Evolutionary conservation across 2,888 invertebrate genomes (phyloP), one percentile per base, ranked within the genome.

Genomic region (Eupithecia pulchellata): DNA sequence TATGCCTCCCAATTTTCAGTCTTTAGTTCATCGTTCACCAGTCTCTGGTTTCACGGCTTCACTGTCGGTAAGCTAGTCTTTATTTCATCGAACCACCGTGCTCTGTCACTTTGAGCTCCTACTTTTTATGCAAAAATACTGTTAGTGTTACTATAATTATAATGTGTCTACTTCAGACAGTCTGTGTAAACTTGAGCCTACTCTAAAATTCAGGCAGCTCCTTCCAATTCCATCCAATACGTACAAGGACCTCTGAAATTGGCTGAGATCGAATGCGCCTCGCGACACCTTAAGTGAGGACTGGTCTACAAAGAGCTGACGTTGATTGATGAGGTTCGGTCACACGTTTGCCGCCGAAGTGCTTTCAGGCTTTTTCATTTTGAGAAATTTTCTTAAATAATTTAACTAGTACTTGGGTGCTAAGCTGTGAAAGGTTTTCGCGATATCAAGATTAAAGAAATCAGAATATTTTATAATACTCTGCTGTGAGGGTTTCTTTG

Each of bases 291-390:
- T 85, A 84, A 86, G 82, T 86, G 86, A 86, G 84, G 85, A 87
- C 86, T 85, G 86, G 86, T 82, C 86, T 80, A 87, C 86, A 89
- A 86, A 86, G 84, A 76, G 75, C 69, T 71, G 89, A 88, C 89
- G 75, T 86, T 90, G 91, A 90, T 90, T 82, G 89, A 91, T 91
- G 82, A 75, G 73, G 66, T 62, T 77, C 81, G 52, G 83, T 83
- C 84, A 83, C 83, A 81, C 75, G 81, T 79, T 83, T 75, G 81
- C 73, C 73, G 79, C 79, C 79, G 82, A 81, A 76, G 81, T 80
- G 77, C 76, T 76, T 62, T 67, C 71, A 67, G 69, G 72, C 72
- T 72, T 73, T 75, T 68, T 73, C 30, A 65, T 69, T 72, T 68
- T 69, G 60, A 70, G 72, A 63, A 72, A 71, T 74, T 73, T 74